Base-by-base conservation (phyloP, 2,888 invertebrate species). In the Mechanitis mazaeus region DNA sequence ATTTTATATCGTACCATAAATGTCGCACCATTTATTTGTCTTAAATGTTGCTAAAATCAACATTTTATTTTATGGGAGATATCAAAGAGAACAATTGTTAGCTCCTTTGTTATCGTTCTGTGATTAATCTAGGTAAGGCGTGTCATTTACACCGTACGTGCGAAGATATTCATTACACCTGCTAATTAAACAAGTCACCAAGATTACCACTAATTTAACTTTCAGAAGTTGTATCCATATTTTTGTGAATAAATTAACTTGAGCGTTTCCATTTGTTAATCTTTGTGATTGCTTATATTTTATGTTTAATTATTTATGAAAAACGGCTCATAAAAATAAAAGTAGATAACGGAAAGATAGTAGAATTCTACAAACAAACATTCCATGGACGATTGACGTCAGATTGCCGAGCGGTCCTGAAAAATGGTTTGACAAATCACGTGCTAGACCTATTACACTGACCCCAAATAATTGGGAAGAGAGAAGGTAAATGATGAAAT, bases 71-170 rank as follows among this genome's bases (percentile, higher is more conserved):
- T 54, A 62, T 64, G 45, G 55, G 56, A 64, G 60, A 64, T 60
- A 57, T 64, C 55, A 58, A 63, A 56, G 50, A 54, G 58, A 38
- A 57, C 61, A 65, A 67, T 67, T 65, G 45, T 28, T 58, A 35
- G 54, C 63, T 58, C 71, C 79, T 80, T 81, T 85, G 84, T 86
- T 85, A 87, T 85, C 85, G 79, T 79, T 80, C 81, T 82, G 84
- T 82, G 85, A 87, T 85, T 84, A 81, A 84, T 82, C 79, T 79
- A 84, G 85, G 86, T 86, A 87, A 87, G 85, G 85, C 83, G 79
- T 75, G 83, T 81, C 84, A 79, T 85, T 86, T 80, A 83, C 79
- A 79, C 78, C 81, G 86, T 83, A 87, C 87, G 87, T 87, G 87
- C 81, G 83, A 75, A 78, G 80, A 86, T 85, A 87, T 87, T 87